Evolutionary conservation across 2,888 invertebrate species (phyloP), one percentile per base, ranked within the genome.

Genomic region (Parapristionchus giblindavisi): DNA sequence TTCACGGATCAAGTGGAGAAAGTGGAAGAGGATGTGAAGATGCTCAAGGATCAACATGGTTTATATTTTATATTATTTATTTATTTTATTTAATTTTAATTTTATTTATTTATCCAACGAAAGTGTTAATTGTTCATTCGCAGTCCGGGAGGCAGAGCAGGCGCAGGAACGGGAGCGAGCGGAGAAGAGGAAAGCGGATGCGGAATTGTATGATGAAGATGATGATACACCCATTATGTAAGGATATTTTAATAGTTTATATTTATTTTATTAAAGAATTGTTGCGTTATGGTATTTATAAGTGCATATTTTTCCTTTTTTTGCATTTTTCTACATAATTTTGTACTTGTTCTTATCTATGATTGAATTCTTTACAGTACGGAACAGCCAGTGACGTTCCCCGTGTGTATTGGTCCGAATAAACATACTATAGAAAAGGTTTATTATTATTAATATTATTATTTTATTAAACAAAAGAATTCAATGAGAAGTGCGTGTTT

Each of bases 331-430:
- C n/a, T n/a, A n/a, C n/a, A n/a, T n/a, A n/a, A n/a, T n/a, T n/a
- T n/a, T n/a, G n/a, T n/a, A n/a, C n/a, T n/a, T n/a, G n/a, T n/a
- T n/a, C n/a, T n/a, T n/a, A n/a, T n/a, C n/a, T n/a, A n/a, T 58
- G 58, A 60, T 36, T n/a, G 21, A 14, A 38, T 68, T 6, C 61
- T 56, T 52, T 79, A 27, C 52, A 82, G 82, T 14, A 76, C 71
- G 54, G 65, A 65, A 29, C 40, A 65, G 63, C 14, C 36, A 21
- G 24, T 34, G 11, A 56, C 70, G 21, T 87, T 82, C 79, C 87
- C 85, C 0, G 85, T 87, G 14, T 85, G 85, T 66, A 76, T 86
- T 21, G 87, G 87, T 17, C 77, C 80, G 1, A 68, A 79, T 6
- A 71, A 71, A n/a, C 40, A 52, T 14, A 17, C 24, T 34, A 29